phyloP scores from a whole-genome alignment of 2,797 vertebrate species.

The Acomys russatus region DNA sequence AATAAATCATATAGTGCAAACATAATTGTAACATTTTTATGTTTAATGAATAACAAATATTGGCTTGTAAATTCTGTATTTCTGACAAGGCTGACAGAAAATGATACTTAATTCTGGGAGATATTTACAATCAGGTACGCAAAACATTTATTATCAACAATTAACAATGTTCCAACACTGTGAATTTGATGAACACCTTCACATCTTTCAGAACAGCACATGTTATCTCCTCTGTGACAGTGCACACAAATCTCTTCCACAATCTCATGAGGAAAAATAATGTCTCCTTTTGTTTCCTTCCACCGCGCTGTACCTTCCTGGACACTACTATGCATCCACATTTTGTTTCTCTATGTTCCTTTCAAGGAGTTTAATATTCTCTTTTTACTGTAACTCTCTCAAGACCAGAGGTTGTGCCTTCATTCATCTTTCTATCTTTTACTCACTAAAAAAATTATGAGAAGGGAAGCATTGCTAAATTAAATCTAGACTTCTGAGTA shows the following conservation, averaged over 20 bases:
- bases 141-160: slow-evolving; percentile 6
- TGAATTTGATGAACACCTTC: neutral
- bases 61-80: neutral
- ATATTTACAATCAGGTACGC: neutral
- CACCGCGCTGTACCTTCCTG: neutral
- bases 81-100: neutral
- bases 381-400: slow-evolving; percentile 23
- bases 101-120: neutral
- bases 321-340: neutral
- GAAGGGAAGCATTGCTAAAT: neutral
- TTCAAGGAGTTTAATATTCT: slow-evolving; percentile 9
- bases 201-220: neutral
- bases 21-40: neutral
- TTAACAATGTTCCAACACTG: neutral
- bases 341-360: neutral
- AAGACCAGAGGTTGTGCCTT: neutral
- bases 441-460: neutral
- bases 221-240: neutral
- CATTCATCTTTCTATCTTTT: slow-evolving; percentile 16
- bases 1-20: neutral
- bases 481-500: slow-evolving; percentile 11
- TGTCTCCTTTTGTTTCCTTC: neutral
- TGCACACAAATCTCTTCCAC: neutral
- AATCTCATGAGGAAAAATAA: neutral
- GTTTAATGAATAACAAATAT: neutral